A percentile compares a stretch with the other conserved stretches of the same genome.
Conservation (phyloP, 2,888 invertebrate species). For the Hybos culiciformis region DNA sequence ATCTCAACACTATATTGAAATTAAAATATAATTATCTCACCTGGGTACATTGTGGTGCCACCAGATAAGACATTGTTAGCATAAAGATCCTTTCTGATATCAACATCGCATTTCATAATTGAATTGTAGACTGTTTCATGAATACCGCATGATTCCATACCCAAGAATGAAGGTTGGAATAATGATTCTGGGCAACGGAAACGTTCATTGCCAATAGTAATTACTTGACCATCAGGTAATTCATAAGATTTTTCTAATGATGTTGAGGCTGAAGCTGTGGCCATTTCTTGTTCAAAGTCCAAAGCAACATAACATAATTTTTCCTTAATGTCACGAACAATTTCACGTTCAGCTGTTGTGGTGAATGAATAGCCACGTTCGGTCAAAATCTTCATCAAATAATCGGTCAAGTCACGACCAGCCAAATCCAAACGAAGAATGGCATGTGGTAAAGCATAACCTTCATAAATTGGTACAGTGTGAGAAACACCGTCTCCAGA, state of each 20-base stretch:
- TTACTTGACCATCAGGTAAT: constrained; percentile 84
- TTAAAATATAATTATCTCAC: constrained; percentile 30
- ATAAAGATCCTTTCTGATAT: constrained; percentile 87
- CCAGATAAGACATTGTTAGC: constrained; percentile 85
- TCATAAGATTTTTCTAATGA: constrained; percentile 92
- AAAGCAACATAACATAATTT: constrained; percentile 83
- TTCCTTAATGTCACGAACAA: constrained; percentile 91
- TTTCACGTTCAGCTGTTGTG: constrained; percentile 85
- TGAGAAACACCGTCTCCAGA: constrained; percentile 94
- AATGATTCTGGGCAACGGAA: constrained; percentile 91
- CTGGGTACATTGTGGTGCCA: constrained; percentile 79
- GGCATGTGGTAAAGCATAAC: constrained; percentile 85
- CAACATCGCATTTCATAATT: constrained; percentile 95
- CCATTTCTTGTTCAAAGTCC: constrained; percentile 91
- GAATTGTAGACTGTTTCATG: constrained; percentile 92
- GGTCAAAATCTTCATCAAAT: constrained; percentile 87
- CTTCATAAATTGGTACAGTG: constrained; percentile 91
- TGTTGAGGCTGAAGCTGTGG: constrained; percentile 80
- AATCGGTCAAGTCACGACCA: constrained; percentile 86
- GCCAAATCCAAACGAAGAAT: constrained; percentile 87
- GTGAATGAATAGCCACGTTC: constrained; percentile 86
- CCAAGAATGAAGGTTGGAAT: constrained; percentile 85
- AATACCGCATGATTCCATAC: constrained; percentile 75
- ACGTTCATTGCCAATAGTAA: constrained; percentile 84
- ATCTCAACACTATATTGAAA: not conserved